Evolutionary conservation across 2,113 vertebrate species (phyloP).

Genomic region (Boleophthalmus pectinirostris): DNA sequence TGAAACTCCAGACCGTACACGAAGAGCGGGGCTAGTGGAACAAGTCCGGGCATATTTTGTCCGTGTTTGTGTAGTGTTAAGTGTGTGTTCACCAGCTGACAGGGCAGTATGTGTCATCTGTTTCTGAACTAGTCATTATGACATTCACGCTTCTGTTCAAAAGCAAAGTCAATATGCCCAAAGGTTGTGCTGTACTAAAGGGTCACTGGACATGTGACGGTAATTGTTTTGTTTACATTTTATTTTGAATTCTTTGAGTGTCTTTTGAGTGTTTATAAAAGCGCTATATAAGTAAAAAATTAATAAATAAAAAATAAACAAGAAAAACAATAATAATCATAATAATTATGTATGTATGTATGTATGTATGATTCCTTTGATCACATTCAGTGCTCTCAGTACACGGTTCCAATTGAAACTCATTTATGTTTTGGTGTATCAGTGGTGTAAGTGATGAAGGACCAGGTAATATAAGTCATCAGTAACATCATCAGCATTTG

Average conservation of each 20-base stretch:
- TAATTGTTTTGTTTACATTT: neutral
- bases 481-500: too few species aligned
- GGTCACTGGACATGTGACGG: neutral
- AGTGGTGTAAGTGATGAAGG: too few species aligned
- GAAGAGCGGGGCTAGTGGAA: neutral
- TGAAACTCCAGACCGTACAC: neutral
- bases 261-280: too few species aligned
- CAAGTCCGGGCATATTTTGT: constrained; percentile 33
- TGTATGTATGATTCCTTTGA: neutral
- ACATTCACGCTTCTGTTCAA: neutral
- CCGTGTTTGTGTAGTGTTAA: neutral
- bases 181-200: neutral
- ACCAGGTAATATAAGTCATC: too few species aligned
- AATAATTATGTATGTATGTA: too few species aligned
- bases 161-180: neutral
- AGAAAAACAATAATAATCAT: too few species aligned
- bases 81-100: neutral
- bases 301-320: too few species aligned
- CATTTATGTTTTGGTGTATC: neutral
- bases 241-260: too few species aligned
- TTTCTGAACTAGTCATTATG: neutral
- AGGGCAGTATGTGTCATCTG: neutral
- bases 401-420: neutral
- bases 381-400: neutral
- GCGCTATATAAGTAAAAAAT: too few species aligned